Base-by-base conservation (phyloP, 1,140 invertebrate species). In the Macrosteles quadrilineatus region DNA sequence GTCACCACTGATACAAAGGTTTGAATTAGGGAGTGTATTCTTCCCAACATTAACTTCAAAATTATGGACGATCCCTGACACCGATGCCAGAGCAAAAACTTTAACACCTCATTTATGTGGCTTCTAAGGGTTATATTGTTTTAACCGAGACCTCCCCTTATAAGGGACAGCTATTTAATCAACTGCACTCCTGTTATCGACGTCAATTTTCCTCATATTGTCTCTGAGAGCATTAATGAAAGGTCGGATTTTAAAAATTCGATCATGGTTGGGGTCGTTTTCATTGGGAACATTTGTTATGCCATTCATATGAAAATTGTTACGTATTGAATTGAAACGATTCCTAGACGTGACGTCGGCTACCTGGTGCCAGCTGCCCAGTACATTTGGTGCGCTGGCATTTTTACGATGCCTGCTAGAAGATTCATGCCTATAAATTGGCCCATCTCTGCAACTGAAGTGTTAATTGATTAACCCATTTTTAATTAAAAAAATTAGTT, bases 31-130 rank as follows among this genome's bases (percentile, higher is more conserved):
- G 11, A 19, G 40, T 21, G 53, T 71, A 17, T 55, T 47, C 69
- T 73, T 69, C 6, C 53, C 53, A 23, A 69, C 45, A 32, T 73
- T 73, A 21, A 73, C 27, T 25, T 71, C 67, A 66, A 73, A 73
- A 32, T 71, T 47, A 53, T 72, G 70, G 12, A 67, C 67, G 29
- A 72, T 63, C 11, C 71, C 72, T 65, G 32, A 31, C 43, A 30
- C 19, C 9, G 31, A 47, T 25, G 64, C 69, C 4, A 53, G 12
- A 9, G 47, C 62, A 55, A 72, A 75, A 70, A 75, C 65, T 70
- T 75, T 75, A 29, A 75, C 64, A n/a, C 74, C 71, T 70, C 74
- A 75, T 62, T 80, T 80, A 63, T 77, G 75, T n/a, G 79, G 79
- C 64, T 81, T 79, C 40, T 71, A 71, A n/a, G 72, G 73, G 27